These are phyloP conservation scores for Elaphurus davidianus DNA, from an alignment of 2,113 vertebrate species.

Conservation along the genomic window DNA sequence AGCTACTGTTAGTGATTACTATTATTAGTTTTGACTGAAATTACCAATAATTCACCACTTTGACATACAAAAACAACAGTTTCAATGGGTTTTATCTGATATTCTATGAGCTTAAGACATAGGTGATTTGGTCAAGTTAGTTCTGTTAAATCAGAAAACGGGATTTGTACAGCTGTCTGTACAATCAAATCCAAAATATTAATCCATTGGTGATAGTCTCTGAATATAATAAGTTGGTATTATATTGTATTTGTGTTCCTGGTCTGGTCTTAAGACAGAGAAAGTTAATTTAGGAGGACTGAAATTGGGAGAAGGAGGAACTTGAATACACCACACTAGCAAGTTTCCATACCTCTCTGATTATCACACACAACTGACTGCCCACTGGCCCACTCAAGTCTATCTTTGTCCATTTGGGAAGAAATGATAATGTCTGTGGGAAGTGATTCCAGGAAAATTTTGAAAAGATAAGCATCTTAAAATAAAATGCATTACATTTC, in stretches of 20 bases:
- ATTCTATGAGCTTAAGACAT: neutral
- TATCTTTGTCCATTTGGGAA: neutral
- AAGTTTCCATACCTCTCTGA: neutral
- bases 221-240: neutral
- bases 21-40: neutral
- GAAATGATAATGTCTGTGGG: neutral
- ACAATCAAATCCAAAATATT: neutral
- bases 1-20: neutral
- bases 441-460: neutral
- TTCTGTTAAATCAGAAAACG: neutral
- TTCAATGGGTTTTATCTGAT: neutral
- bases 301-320: neutral
- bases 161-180: neutral
- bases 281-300: neutral
- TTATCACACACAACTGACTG: neutral
- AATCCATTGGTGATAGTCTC: neutral
- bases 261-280: neutral
- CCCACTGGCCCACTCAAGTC: neutral
- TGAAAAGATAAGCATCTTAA: neutral
- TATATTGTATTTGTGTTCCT: neutral
- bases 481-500: neutral
- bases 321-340: too few relatives aligned
- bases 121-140: neutral
- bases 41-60: neutral
- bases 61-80: neutral